Evolutionary conservation across 2,797 vertebrate genomes (phyloP).

Genomic region (Danio albolineatus): DNA sequence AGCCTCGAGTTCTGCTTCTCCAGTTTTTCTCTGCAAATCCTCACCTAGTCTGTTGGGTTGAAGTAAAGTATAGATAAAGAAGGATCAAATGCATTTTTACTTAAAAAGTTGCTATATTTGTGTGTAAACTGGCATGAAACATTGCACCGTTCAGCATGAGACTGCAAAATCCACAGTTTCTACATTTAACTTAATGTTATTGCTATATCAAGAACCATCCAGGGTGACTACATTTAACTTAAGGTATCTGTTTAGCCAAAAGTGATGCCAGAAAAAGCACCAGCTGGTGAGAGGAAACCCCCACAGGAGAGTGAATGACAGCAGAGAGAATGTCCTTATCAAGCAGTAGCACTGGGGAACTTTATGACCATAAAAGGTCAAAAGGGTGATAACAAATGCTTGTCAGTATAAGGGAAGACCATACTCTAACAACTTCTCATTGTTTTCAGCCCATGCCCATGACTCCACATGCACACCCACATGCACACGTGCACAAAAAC

Average conservation of each 20-base stretch:
- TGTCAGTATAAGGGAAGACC: neutral
- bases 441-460: neutral
- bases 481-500: neutral
- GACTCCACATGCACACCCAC: neutral
- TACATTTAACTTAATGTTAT: too few species aligned
- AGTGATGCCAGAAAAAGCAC: neutral
- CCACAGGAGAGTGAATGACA: neutral
- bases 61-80: too few species aligned
- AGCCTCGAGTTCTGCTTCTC: neutral
- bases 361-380: conserved; percentile 1
- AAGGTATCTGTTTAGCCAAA: neutral
- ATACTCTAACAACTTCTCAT: neutral
- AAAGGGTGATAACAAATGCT: neutral
- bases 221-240: neutral
- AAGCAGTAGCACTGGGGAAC: neutral
- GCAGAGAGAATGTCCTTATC: conserved; percentile 2
- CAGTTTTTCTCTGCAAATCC: neutral
- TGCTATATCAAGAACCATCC: neutral
- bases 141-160: neutral
- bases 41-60: too few species aligned
- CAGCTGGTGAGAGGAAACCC: neutral
- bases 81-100: too few species aligned
- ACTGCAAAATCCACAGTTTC: neutral
- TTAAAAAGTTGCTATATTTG: too few species aligned
- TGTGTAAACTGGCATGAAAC: too few species aligned